These are phyloP conservation scores for Dicentrarchus labrax DNA, from an alignment of 2,113 vertebrate species.

Conservation along the genomic window DNA sequence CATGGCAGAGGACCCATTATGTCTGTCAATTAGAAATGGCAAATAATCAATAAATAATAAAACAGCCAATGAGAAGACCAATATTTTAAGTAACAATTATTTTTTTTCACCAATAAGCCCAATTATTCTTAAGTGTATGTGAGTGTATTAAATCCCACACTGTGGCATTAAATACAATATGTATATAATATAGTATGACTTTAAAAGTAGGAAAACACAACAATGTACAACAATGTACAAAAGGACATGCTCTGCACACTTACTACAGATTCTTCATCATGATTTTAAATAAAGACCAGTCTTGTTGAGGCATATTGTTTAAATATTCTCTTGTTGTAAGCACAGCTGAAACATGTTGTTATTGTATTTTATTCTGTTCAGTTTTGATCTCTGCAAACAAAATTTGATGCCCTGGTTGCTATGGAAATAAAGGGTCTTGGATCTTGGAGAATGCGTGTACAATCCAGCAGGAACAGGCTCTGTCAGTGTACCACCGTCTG, in stretches of 20 bases:
- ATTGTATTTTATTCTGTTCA: slow-evolving; percentile 20
- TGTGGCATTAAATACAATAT: not conserved
- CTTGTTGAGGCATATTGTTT: not conserved
- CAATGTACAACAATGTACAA: no score
- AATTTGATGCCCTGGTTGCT: slow-evolving; percentile 44
- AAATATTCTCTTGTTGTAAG: slow-evolving; percentile 1
- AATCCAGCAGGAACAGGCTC: slow-evolving; percentile 30
- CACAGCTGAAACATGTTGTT: not conserved
- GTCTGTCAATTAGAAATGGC: not conserved
- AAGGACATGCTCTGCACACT: not conserved
- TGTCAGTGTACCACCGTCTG: slow-evolving; percentile 16
- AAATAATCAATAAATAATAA: not conserved
- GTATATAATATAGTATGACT: not conserved
- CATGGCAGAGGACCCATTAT: not conserved
- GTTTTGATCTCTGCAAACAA: slow-evolving; percentile 15
- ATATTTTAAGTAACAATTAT: not conserved
- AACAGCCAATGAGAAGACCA: not conserved
- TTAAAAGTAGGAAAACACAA: not conserved
- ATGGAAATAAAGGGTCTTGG: slow-evolving; percentile 42
- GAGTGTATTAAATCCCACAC: not conserved
- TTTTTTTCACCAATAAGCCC: no score
- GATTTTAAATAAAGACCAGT: not conserved
- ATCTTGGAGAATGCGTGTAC: slow-evolving; percentile 21
- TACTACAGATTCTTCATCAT: not conserved
- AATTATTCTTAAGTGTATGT: not conserved